Percentiles rank a stretch among this genome's conserved stretches.
Evolutionary conservation across 2,113 vertebrate genomes (phyloP).

Genomic region (Rhodinocichla rosea): DNA sequence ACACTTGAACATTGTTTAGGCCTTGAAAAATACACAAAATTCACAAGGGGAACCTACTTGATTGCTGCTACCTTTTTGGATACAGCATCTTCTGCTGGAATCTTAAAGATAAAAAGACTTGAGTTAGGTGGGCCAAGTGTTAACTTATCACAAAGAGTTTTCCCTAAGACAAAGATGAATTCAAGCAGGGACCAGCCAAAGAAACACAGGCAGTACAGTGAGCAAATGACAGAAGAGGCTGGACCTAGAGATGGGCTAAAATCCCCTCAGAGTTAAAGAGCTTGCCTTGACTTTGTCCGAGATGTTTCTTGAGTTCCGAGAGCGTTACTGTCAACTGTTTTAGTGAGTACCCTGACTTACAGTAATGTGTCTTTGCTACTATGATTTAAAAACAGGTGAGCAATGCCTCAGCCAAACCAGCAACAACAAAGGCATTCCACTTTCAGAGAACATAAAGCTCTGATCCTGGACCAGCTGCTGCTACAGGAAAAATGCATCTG

Average conservation of each 20-base stretch:
- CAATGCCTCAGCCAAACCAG: not conserved
- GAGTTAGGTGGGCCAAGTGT: not conserved
- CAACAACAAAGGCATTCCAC: not conserved
- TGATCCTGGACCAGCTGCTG: not conserved
- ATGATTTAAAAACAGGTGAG: not conserved
- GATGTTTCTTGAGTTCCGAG: not conserved
- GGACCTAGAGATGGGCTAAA: not conserved
- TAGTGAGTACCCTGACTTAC: not conserved
- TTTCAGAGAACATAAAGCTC: not conserved
- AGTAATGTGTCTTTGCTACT: not conserved
- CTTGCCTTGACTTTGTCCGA: not conserved
- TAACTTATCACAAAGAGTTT: not conserved
- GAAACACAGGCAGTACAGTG: not conserved
- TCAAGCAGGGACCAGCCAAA: not conserved
- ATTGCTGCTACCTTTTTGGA: slow-evolving; percentile 88
- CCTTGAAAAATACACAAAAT: not conserved
- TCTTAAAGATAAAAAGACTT: slow-evolving; percentile 68
- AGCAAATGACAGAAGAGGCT: not conserved
- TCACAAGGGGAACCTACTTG: slow-evolving; percentile 76
- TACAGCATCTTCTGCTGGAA: slow-evolving; percentile 83
- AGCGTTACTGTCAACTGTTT: not conserved
- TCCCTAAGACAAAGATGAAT: not conserved
- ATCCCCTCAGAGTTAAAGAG: not conserved
- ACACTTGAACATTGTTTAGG: not conserved
- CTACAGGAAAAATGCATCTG: not conserved